Conservation (phyloP, 2,113 vertebrate species). For the Varanus salvator region DNA sequence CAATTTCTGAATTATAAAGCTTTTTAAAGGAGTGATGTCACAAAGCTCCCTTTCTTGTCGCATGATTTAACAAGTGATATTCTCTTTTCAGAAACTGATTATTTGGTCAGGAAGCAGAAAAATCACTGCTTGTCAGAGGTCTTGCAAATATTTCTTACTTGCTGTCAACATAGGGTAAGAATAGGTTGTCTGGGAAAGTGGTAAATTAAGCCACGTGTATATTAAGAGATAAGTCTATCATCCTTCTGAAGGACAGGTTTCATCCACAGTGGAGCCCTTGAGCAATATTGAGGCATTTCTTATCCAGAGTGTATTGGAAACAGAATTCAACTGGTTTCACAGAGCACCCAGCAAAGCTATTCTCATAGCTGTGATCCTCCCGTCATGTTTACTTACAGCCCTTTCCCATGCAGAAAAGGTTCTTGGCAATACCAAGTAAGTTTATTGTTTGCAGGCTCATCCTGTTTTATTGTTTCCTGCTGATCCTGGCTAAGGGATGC, state of each 20-base stretch:
- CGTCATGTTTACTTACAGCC: neutral
- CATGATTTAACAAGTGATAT: neutral
- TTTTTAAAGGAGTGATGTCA: conserved; percentile 25
- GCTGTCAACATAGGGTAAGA: conserved; percentile 32
- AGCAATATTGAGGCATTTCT: neutral
- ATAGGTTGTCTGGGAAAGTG: neutral
- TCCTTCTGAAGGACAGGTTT: neutral
- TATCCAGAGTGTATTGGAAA: neutral
- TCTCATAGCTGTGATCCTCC: neutral
- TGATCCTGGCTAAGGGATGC: neutral
- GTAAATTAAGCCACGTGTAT: neutral
- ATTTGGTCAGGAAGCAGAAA: neutral
- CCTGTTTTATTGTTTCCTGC: neutral
- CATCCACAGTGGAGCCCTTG: neutral
- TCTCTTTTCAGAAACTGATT: neutral
- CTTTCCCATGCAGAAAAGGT: neutral
- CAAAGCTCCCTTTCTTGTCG: neutral
- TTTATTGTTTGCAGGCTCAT: neutral
- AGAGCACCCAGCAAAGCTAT: neutral
- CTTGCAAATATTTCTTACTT: conserved; percentile 25
- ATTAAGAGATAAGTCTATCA: neutral
- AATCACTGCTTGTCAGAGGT: conserved; percentile 5
- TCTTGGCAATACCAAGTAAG: neutral
- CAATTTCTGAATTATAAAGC: conserved; percentile 1
- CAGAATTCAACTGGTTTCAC: neutral